Evolutionary conservation across 2,888 invertebrate genomes (phyloP), one percentile per base, ranked within the genome.

Genomic region (Chrysolina haemoptera): DNA sequence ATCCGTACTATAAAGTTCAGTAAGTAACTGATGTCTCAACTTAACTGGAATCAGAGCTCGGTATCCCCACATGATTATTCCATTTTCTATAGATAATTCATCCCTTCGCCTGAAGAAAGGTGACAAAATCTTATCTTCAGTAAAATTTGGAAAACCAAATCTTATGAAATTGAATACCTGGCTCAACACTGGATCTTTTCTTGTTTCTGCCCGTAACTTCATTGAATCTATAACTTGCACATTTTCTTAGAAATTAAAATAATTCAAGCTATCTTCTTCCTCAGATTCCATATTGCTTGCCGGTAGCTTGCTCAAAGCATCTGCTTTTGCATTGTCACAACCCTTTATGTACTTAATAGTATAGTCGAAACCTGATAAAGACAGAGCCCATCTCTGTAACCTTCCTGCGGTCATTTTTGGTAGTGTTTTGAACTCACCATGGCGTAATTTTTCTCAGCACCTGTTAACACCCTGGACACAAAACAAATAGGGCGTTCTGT

Each of bases 61-160:
- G 68, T 74, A 76, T 20, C 76, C 78, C 78, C 59, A 75, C 70
- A 77, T 77, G 1, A 82, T 64, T 12, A 70, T 64, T 12, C 59
- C 70, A 41, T 64, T 64, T 75, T 71, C 78, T 77, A 43, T 43
- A 4, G 43, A 43, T 12, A 43, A 43, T 43, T 43, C 43, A 43
- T 43, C 43, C 43, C 8, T 43, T 12, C 43, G 9, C 8, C 43
- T 43, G 43, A 43, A 43, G 43, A 43, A 43, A 43, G 43, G 43
- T 43, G 43, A 43, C 43, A 43, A 43, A 5, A 43, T 43, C 8
- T 43, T 12, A 43, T 43, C 8, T 43, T 43, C 43, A 43, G 43
- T 3, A 5, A 3, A 27, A 27, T 27, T 27, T 27, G 27, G 27
- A 27, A 27, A 27, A 27, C 27, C 27, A 27, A 27, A 27, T 5